These are phyloP conservation scores for Pterostichus madidus DNA, from an alignment of 2,888 invertebrate species.

Conservation along the genomic window DNA sequence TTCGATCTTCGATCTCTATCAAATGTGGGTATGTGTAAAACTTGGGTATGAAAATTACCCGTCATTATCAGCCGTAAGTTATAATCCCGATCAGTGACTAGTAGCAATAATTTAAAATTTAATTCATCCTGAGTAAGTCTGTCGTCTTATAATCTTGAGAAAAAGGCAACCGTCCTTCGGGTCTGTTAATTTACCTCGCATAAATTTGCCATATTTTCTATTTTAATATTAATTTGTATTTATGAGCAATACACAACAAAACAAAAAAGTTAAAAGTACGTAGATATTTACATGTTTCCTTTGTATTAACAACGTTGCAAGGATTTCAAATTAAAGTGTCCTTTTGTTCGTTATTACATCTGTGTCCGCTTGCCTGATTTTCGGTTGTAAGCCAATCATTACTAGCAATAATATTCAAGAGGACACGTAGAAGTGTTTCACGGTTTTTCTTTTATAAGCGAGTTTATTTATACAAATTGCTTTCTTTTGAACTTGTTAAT, in stretches of 20 bases:
- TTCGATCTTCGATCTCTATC: constrained; percentile 40
- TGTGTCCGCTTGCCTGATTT: constrained; percentile 29
- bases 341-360: constrained; percentile 38
- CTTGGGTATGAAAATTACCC: constrained; percentile 36
- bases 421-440: constrained; percentile 22
- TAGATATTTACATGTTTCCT: constrained; percentile 23
- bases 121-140: constrained; percentile 33
- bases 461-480: constrained; percentile 56
- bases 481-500: constrained; percentile 57
- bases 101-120: constrained; percentile 50
- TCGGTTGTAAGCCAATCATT: constrained; percentile 31
- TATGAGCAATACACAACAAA: constrained; percentile 15
- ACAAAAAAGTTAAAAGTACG: constrained; percentile 11
- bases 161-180: constrained; percentile 26
- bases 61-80: constrained; percentile 49
- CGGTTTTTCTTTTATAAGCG: constrained; percentile 38
- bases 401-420: constrained; percentile 18
- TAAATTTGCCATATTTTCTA: constrained; percentile 42
- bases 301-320: constrained; percentile 19
- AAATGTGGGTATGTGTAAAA: constrained; percentile 32
- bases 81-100: constrained; percentile 42
- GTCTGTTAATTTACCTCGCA: constrained; percentile 27
- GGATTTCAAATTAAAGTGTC: constrained; percentile 27
- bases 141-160: constrained; percentile 18
- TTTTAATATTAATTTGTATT: constrained; percentile 48